Base-by-base conservation (phyloP, 1,140 invertebrate genomes). In the Papilio glaucus region DNA sequence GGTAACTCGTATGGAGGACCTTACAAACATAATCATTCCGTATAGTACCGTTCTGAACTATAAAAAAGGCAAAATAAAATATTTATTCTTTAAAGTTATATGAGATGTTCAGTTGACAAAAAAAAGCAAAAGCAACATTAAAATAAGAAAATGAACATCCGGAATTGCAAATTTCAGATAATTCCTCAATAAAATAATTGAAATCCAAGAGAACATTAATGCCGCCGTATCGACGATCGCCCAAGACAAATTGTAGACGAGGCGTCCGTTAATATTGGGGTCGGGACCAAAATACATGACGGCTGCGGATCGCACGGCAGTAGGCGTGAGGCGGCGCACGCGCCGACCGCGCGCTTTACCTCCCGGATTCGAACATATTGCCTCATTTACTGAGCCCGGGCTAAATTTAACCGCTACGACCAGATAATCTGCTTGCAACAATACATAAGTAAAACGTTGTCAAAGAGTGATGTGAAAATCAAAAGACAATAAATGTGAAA, bases 171-270 rank as follows among this genome's bases (percentile, higher is more conserved):
- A 57, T 57, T 26, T 57, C 9, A 57, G n/a, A 24, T 57, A 24
- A 57, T 24, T 26, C 12, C 49, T 24, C 21, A 15, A 57, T 57
- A 15, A 57, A 57, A 38, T 62, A n/a, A 38, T 41, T 21, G 33
- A 41, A 65, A 65, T 65, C 37, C 37, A 65, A 15, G 62, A 24
- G 18, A 65, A 38, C 33, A 85, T 82, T 81, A 81, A 57, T 75
- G 77, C 72, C 73, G 81, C 80, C 88, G 85, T 89, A 89, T 86
- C 87, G 85, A 90, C 84, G 88, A 92, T 89, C 78, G 83, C 83
- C 74, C 76, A 89, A 91, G 89, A 92, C 88, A 90, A 88, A 92
- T 92, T 83, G 89, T 90, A 88, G 85, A 90, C 87, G 81, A 87
- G 86, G 83, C 89, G 87, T 73, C 85, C 85, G 85, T 76, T 85